A percentile compares a stretch with the other conserved stretches of the same genome.
These are phyloP conservation scores for Varanus komodoensis DNA, from an alignment of 2,113 vertebrate genomes.

Conservation along the genomic window DNA sequence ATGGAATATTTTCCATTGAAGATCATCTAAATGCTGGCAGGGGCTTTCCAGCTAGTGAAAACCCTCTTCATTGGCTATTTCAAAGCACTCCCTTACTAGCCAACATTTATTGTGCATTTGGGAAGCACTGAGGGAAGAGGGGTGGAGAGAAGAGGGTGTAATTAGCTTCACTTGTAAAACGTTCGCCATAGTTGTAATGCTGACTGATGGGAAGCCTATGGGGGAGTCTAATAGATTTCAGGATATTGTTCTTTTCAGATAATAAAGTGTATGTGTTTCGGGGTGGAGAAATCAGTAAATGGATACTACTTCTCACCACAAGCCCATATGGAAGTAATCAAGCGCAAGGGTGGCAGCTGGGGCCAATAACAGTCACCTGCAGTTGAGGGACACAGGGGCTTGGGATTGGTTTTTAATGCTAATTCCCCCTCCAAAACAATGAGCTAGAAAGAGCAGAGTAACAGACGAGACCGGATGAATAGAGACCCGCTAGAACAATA, in stretches of 20 bases:
- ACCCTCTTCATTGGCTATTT: constrained; percentile 68
- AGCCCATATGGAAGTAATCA: constrained; percentile 97
- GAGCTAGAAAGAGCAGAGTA: constrained; percentile 75
- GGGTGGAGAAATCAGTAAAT: constrained; percentile 75
- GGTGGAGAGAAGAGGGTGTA: constrained; percentile 61
- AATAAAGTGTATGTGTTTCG: constrained; percentile 51
- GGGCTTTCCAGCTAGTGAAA: constrained; percentile 59
- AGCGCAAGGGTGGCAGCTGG: constrained; percentile 95
- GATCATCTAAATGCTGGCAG: constrained; percentile 68
- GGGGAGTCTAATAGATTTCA: constrained; percentile 75
- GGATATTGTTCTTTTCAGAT: constrained; percentile 70
- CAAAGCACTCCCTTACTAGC: constrained; percentile 68
- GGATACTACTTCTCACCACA: constrained; percentile 78
- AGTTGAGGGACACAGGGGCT: constrained; percentile 79
- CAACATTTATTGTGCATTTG: constrained; percentile 69
- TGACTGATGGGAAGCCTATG: constrained; percentile 65
- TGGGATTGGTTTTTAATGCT: constrained; percentile 83
- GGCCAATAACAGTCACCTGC: constrained; percentile 98
- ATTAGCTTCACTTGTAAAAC: constrained; percentile 81
- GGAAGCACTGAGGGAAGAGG: constrained; percentile 62
- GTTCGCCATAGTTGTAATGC: constrained; percentile 73
- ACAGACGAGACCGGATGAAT: constrained; percentile 82
- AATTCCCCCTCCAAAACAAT: constrained; percentile 84
- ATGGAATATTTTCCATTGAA: constrained; percentile 60
- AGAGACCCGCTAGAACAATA: constrained; percentile 88